A percentile compares a stretch with the other conserved stretches of the same genome.
phyloP scores from a whole-genome alignment of 2,113 vertebrate species.

The Hippopotamus amphibius region DNA sequence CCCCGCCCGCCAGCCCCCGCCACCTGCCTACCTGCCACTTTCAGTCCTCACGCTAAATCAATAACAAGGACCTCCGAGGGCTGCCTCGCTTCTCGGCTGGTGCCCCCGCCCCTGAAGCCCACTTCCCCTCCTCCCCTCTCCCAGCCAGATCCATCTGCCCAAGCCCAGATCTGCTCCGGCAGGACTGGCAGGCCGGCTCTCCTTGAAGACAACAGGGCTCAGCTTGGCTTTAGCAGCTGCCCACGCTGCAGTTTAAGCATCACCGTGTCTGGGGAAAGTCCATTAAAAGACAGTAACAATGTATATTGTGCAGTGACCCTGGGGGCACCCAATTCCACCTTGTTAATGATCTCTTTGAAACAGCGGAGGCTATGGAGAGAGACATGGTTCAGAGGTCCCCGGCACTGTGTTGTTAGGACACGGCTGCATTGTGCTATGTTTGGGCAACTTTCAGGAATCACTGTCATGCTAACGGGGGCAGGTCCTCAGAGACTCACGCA shows the following conservation, averaged over 20 bases:
- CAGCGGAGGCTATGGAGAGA: constrained; percentile 30
- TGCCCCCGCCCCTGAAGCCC: background rate
- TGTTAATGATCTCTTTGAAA: constrained; percentile 82
- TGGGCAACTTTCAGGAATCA: constrained; percentile 62
- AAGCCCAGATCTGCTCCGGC: background rate
- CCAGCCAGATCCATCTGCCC: constrained; percentile 9
- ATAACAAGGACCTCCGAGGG: constrained; percentile 66
- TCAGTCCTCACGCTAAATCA: constrained; percentile 71
- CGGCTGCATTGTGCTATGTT: constrained; percentile 50
- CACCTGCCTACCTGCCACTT: constrained; percentile 78
- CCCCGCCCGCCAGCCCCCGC: background rate
- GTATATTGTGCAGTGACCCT: constrained; percentile 79
- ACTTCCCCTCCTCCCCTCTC: background rate
- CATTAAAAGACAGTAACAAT: constrained; percentile 80
- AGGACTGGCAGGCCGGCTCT: background rate
- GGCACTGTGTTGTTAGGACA: constrained; percentile 21
- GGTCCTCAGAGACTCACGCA: constrained; percentile 57
- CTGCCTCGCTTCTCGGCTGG: background rate
- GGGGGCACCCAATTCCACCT: constrained; percentile 73
- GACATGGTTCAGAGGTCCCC: constrained; percentile 58
- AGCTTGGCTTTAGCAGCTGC: constrained; percentile 51
- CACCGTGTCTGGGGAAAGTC: constrained; percentile 61
- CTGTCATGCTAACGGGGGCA: constrained; percentile 64
- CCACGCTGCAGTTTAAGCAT: constrained; percentile 69
- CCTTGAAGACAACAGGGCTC: background rate